A percentile compares a stretch with the other conserved stretches of the same genome.
These are phyloP conservation scores for Epinephelus malabaricus DNA, from an alignment of 2,797 vertebrate species.

Conservation along the genomic window DNA sequence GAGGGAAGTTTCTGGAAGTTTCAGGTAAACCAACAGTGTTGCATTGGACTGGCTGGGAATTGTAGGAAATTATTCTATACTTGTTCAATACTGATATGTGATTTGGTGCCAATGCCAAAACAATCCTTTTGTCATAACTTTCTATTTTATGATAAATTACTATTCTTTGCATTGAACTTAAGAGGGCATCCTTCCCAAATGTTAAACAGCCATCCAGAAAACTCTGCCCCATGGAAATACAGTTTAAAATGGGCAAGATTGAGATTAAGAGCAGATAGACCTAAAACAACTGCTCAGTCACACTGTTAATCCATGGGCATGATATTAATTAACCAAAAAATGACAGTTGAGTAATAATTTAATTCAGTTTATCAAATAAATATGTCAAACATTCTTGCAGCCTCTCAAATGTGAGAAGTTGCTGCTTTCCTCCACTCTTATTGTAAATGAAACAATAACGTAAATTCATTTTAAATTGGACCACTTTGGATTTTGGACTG, in stretches of 20 bases:
- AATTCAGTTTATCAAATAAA: neutral
- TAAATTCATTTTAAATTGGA: neutral
- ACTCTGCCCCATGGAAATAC: neutral
- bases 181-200: neutral
- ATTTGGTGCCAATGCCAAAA: neutral
- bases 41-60: too few species aligned
- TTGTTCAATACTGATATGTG: neutral
- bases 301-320: neutral
- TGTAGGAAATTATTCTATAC: neutral
- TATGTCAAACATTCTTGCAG: neutral
- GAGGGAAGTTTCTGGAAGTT: conserved; percentile 10
- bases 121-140: neutral
- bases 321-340: neutral
- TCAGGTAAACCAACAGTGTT: neutral
- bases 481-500: neutral
- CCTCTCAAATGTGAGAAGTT: neutral
- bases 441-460: neutral
- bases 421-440: neutral
- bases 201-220: neutral
- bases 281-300: neutral
- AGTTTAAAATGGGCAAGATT: neutral
- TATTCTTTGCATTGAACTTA: neutral
- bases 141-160: neutral
- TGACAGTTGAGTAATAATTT: neutral
- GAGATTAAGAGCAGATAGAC: neutral